Evolutionary conservation across 92 coral and sea anemone genomes (phyloP), one percentile per base, ranked within the genome.

Genomic region (Galaxea fascicularis): DNA sequence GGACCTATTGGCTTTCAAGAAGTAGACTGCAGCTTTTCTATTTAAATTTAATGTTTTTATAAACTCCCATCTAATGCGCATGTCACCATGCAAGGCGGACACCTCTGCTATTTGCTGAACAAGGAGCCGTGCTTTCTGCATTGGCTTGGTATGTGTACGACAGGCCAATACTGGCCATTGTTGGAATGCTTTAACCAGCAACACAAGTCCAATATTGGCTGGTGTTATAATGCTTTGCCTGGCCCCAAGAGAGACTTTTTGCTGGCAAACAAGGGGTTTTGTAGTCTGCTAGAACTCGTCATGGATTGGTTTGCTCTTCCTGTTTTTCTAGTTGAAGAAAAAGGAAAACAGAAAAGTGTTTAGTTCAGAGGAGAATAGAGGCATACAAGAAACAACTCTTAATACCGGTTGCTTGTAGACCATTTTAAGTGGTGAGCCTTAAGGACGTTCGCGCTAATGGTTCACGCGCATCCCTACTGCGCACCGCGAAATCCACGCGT

Each of bases 241-340:
- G 69, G 51, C 3, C 18, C 31, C 12, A 39, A 22, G 35, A 24
- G 49, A 49, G 64, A 79, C 74, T 65, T 67, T n/a, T n/a, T 65
- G 29, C 46, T 18, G 63, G 16, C 59, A 68, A 21, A 67, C 51
- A 30, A 67, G 39, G 14, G 73, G n/a, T 4, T 57, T 58, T 54
- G 60, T 29, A 22, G 62, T 60, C 63, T 26, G 65, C 87, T 89
- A 89, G 25, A 89, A 89, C 60, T 89, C 92, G 71, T 89, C 92
- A 28, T 89, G 92, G 11, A 52, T 70, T 72, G 89, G 89, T 47
- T 57, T 82, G 47, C 26, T 77, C 73, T 72, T 71, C 57, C 54
- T 79, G 84, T 67, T 52, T 69, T 79, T 65, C 75, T 79, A 52
- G 49, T 24, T 52, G 62, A 65, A 15, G 25, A 30, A 20, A 67